These are phyloP conservation scores for Mythimna lalbum DNA, from an alignment of 2,888 invertebrate genomes.

Conservation along the genomic window DNA sequence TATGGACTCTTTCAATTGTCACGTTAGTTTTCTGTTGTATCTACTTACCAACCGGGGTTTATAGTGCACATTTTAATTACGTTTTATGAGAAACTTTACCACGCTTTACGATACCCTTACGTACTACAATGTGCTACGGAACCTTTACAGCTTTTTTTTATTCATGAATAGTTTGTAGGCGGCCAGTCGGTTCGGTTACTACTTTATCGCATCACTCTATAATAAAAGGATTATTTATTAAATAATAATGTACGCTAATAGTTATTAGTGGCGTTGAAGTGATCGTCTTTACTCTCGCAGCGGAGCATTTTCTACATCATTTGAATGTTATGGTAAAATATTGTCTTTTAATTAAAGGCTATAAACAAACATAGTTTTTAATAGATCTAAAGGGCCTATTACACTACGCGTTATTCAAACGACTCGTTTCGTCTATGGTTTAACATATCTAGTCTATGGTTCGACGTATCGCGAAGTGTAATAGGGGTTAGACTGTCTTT, in stretches of 20 bases:
- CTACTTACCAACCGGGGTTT: no score
- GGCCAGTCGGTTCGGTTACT: conserved; percentile 42
- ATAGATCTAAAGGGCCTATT: no score
- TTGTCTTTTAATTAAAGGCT: background rate
- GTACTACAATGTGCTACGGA: conserved; percentile 20
- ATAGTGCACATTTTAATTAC: background rate
- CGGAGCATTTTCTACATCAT: background rate
- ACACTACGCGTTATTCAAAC: no score
- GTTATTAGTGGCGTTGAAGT: conserved; percentile 30
- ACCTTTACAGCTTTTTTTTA: conserved; percentile 16
- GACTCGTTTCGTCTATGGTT: no score
- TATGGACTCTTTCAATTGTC: background rate
- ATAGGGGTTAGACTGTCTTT: no score
- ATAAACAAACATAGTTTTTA: background rate
- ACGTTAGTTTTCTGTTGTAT: no score
- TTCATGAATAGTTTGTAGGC: conserved; percentile 36
- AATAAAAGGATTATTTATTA: conserved; percentile 61
- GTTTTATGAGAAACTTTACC: background rate
- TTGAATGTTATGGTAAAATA: background rate
- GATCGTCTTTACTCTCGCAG: conserved; percentile 26
- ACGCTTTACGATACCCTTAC: background rate
- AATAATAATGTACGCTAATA: conserved; percentile 61
- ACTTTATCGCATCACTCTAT: conserved; percentile 64
- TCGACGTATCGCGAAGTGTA: no score
- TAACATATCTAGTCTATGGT: no score